Evolutionary conservation across 2,113 vertebrate species (phyloP), one percentile per base, ranked within the genome.

Genomic region (Athene cunicularia): DNA sequence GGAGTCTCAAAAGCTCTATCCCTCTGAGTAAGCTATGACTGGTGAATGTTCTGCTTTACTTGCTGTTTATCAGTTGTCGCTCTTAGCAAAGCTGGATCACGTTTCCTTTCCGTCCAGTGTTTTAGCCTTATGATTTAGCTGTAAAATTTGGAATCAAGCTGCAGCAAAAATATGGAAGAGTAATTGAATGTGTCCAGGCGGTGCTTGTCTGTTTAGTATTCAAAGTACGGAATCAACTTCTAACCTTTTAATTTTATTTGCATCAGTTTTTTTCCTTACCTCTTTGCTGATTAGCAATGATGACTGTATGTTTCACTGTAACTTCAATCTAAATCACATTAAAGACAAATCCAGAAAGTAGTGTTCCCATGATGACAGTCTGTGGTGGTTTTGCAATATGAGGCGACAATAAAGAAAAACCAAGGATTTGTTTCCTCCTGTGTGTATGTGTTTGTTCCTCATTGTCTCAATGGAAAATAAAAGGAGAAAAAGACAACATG

Each of bases 391-490:
- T 87, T 81, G 12, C 30, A 2, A 0, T 60, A 28, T 28, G 20
- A 56, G 18, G 9, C 62, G 41, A 62, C 9, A 16, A 39, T 35
- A 55, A 73, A 45, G 19, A 7, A 80, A 79, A 91, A 5, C 1
- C 0, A 47, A 56, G 6, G 7, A 21, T 33, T 75, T 76, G 4
- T 80, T 76, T 70, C 14, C 19, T 47, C 83, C 72, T 60, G 8
- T 6, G 23, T 33, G 6, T 49, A 33, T 0, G 3, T 0, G 2
- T 7, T 17, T 71, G 93, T 72, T 80, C 35, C 43, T 33, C 1
- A 4, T 52, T 1, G 3, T 70, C 24, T 35, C 30, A 62, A 58
- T 27, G 33, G 12, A 86, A 45, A 3, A 20, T 8, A 27, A 84
- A 80, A 3, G 24, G 45, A 39, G 22, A 30, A 74, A 68, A 89